Evolutionary conservation across 2,888 invertebrate species (phyloP).

Genomic region (Diadromus collaris): DNA sequence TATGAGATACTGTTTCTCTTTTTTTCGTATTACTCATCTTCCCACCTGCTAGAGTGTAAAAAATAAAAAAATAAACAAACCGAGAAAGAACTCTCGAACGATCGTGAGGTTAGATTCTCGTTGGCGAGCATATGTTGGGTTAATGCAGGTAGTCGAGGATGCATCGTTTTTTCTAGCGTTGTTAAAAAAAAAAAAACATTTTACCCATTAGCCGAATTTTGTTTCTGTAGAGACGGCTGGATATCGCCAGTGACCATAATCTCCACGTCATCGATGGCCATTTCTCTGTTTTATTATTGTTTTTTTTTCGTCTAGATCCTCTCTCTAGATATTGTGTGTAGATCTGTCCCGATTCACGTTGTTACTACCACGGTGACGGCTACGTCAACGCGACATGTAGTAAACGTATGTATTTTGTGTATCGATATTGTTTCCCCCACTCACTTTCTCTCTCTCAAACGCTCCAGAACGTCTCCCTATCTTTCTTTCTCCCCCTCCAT

Average conservation of each 20-base stretch:
- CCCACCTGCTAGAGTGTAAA: constrained; percentile 30
- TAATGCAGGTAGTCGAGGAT: constrained; percentile 8
- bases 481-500: not conserved
- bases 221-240: constrained; percentile 65
- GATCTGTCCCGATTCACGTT: constrained; percentile 1
- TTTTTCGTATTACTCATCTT: not conserved
- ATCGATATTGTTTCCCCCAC: too few species aligned
- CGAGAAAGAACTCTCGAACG: not conserved
- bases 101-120: constrained; percentile 55
- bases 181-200: constrained; percentile 18
- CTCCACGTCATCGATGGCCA: constrained; percentile 67
- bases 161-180: constrained; percentile 2
- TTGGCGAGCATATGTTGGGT: constrained; percentile 47
- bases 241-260: constrained; percentile 75
- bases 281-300: constrained; percentile 31
- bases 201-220: constrained; percentile 67
- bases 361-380: constrained; percentile 1
- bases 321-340: not conserved
- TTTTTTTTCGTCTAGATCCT: constrained; percentile 1
- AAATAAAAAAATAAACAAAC: constrained; percentile 26
- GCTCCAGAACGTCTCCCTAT: not conserved
- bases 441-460: not conserved
- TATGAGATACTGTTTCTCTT: constrained; percentile 1
- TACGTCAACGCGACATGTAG: constrained; percentile 2
- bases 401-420: constrained; percentile 23